Conservation (phyloP, 2,113 vertebrate species). For the Spermophilus dauricus region DNA sequence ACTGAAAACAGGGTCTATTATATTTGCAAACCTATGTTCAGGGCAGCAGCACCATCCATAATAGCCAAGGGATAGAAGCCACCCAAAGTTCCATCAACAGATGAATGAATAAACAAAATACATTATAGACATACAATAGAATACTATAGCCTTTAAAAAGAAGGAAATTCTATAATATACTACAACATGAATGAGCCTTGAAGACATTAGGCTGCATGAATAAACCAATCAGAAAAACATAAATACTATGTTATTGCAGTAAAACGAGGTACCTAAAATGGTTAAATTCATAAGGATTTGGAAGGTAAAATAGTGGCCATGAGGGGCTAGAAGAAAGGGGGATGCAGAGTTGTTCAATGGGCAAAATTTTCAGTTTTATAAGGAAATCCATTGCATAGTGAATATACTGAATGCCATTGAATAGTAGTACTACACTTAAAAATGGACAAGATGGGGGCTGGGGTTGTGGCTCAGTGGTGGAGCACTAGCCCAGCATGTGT, state of each 20-base stretch:
- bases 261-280: no score
- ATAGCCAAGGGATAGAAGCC: neutral
- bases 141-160: neutral
- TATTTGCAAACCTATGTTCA: neutral
- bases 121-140: neutral
- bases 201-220: neutral
- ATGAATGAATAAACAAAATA: neutral
- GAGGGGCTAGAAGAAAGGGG: neutral
- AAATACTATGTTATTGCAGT: neutral
- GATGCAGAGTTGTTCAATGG: neutral
- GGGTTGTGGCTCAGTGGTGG: no score
- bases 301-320: no score
- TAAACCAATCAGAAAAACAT: neutral
- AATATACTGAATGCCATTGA: neutral
- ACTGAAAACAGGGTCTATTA: neutral
- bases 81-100: neutral
- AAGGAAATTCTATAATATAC: neutral
- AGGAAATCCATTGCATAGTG: neutral
- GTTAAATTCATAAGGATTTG: no score
- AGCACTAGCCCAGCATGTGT: no score
- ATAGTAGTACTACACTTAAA: neutral
- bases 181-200: neutral
- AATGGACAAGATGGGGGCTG: neutral
- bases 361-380: neutral
- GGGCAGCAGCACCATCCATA: neutral